Evolutionary conservation across 2,113 vertebrate genomes (phyloP).

Genomic region (Crotalus viridis): DNA sequence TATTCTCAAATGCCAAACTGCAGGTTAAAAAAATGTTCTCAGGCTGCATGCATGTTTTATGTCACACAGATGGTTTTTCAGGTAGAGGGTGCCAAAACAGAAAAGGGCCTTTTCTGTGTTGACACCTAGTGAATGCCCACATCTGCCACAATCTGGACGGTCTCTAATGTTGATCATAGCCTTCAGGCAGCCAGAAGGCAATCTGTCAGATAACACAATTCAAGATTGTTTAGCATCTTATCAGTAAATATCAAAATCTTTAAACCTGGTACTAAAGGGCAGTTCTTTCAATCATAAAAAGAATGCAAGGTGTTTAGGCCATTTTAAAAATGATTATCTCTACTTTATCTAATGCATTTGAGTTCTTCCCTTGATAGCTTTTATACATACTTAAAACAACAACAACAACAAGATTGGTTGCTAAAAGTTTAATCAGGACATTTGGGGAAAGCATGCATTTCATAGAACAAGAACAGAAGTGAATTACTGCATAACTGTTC

Average conservation of each 20-base stretch:
- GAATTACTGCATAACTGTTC: not conserved
- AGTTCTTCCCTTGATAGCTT: not conserved
- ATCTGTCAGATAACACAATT: not conserved
- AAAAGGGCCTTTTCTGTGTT: not conserved
- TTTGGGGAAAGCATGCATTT: not conserved
- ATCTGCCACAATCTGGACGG: not conserved
- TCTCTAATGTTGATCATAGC: not conserved
- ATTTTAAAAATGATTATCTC: not conserved
- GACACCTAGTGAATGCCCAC: not conserved
- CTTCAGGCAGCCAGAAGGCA: not conserved
- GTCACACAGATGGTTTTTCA: not conserved
- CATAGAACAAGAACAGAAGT: not conserved
- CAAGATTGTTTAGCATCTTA: not conserved
- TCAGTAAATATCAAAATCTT: not conserved
- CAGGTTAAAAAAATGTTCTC: not conserved
- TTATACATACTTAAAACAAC: not conserved
- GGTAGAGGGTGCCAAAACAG: not conserved
- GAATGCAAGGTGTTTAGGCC: not conserved
- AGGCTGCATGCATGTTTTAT: not conserved
- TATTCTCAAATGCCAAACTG: not conserved
- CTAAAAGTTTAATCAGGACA: not conserved
- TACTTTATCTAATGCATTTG: not conserved
- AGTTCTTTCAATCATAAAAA: not conserved
- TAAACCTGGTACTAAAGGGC: not conserved
- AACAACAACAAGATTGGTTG: not conserved